phyloP scores from a whole-genome alignment of 1,140 invertebrate genomes.

The Trachymyrmex septentrionalis region DNA sequence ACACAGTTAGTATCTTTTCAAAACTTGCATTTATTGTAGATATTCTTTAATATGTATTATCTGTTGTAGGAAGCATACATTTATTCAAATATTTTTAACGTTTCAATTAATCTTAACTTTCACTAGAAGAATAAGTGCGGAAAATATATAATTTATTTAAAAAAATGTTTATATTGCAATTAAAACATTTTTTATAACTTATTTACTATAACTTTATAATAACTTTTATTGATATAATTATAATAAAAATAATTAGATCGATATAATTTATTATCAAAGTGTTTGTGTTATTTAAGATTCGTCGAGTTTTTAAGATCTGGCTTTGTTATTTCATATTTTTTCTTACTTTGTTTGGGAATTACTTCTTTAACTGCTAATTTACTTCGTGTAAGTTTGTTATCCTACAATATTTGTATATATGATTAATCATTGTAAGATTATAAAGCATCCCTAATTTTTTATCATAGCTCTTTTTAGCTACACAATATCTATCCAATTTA shows the following conservation, averaged over 20 bases:
- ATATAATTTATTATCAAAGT: background rate
- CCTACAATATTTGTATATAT: background rate
- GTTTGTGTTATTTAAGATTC: conserved; percentile 40
- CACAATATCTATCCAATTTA: conserved; percentile 8
- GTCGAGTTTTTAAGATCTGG: conserved; percentile 11
- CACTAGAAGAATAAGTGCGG: background rate
- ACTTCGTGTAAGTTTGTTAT: conserved; percentile 27
- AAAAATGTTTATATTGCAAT: background rate
- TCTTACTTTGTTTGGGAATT: conserved; percentile 30
- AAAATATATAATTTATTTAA: background rate
- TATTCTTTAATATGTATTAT: background rate
- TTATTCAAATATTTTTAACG: background rate
- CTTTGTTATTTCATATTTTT: conserved; percentile 37
- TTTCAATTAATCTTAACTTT: background rate
- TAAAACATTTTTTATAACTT: too few relatives aligned
- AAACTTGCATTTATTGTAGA: conserved; percentile 9
- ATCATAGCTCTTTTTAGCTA: conserved; percentile 20
- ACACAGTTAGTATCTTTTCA: conserved; percentile 20
- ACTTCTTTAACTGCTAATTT: conserved; percentile 37
- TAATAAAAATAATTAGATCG: background rate
- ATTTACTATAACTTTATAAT: too few relatives aligned
- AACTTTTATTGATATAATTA: conserved; percentile 14
- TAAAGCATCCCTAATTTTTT: background rate
- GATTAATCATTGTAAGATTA: background rate
- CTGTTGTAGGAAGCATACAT: background rate